A percentile compares a stretch with the other conserved stretches of the same genome.
phyloP scores from a whole-genome alignment of 2,888 invertebrate genomes.

The Lumbricus terrestris region DNA sequence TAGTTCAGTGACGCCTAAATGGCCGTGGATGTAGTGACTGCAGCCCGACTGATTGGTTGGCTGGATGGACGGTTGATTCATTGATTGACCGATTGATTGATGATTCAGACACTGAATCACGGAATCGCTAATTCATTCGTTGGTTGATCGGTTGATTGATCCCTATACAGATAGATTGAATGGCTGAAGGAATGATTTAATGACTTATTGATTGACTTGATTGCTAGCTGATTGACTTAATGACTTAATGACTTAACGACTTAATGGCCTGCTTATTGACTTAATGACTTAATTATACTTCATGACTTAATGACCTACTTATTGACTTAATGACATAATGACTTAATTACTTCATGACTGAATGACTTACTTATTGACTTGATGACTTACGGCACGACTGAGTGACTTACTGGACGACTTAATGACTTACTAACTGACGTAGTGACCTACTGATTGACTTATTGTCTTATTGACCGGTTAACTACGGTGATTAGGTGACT shows the following conservation, averaged over 20 bases:
- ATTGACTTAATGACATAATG: too few species aligned
- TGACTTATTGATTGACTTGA: neutral
- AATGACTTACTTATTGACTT: neutral
- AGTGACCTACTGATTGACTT: too few species aligned
- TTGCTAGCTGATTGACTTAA: neutral
- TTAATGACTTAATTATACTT: too few species aligned
- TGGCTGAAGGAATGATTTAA: neutral
- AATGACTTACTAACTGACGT: too few species aligned
- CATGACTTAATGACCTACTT: too few species aligned
- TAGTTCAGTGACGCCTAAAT: neutral
- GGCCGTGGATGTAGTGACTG: too few species aligned
- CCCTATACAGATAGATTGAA: neutral
- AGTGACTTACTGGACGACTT: neutral
- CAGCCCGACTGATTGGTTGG: neutral
- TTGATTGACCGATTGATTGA: neutral
- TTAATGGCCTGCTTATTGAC: too few species aligned
- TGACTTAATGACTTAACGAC: neutral
- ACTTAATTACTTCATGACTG: too few species aligned
- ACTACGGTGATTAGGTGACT: too few species aligned
- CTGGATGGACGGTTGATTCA: neutral
- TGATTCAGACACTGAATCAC: neutral
- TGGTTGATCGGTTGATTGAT: neutral
- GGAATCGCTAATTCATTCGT: neutral
- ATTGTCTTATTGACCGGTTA: too few species aligned
- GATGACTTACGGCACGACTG: neutral